Base-by-base conservation (phyloP, 2,113 vertebrate species). In the Albula goreensis region DNA sequence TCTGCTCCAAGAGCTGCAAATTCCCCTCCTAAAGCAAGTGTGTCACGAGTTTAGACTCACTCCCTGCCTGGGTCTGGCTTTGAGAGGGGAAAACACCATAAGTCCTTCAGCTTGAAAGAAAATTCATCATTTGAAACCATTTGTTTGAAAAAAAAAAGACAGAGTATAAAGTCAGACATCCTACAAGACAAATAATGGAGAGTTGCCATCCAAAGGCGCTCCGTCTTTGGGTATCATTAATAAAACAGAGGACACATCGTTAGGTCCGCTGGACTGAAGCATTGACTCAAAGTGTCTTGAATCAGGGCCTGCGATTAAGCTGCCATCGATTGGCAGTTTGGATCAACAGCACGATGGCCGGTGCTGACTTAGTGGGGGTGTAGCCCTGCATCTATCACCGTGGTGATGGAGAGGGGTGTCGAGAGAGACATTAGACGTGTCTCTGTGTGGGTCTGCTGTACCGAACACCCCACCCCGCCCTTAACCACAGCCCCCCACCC, bases 261-360 rank as follows among this genome's bases (percentile, higher is more conserved):
- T 50, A 10, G 79, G 78, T 19, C 78, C 12, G 17, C 25, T 17
- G 11, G 41, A 50, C 13, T 80, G 13, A 12, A 19, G 10, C 48
- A 19, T 48, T 17, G 7, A 80, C 49, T 13, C 31, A 80, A 80
- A 80, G 9, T 17, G 50, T 48, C 50, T 19, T 49, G 25, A 11
- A 25, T 79, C 25, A 79, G 6, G 49, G 17, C 17, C 48, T 22
- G 79, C n/a, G 48, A 51, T 51, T 41, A 80, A 80, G 13, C 49
- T 51, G 79, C 79, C 79, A 80, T 80, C 25, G 74, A 77, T 77
- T n/a, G 22, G 31, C 74, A 17, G 22, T n/a, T n/a, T 77, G 74
- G 25, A 31, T 77, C 79, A 51, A 17, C 17, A 51, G 50, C 17
- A 15, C 79, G 51, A 51, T 80, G 41, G 79, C 13, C 4, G 48